Base-by-base conservation (phyloP, 2,888 invertebrate genomes). In the Lepidonotus clava region DNA sequence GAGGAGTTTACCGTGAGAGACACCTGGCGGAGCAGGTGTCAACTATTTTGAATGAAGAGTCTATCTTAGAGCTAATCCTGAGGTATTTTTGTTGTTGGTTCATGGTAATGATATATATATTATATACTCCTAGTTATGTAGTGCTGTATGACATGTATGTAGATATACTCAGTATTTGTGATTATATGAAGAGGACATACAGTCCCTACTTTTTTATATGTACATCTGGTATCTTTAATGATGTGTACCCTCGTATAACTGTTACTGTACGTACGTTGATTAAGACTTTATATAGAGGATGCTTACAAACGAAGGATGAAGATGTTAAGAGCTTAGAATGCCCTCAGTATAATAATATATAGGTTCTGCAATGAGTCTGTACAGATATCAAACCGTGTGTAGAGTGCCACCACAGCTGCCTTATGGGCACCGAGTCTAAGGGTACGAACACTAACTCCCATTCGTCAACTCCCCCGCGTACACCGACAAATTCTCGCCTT, bases 401-500 rank as follows among this genome's bases (percentile, higher is more conserved):
- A n/a, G n/a, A n/a, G n/a, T n/a, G n/a, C n/a, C 71, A 71, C 71
- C 71, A 71, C n/a, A 14, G 21, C 38, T 71, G 71, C 71, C 71
- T 71, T 71, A 71, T 71, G 14, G 71, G 71, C 71, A 71, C 71
- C 34, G 14, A 21, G 71, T 36, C 14, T 36, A 34, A n/a, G 11
- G 11, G 36, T 36, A 71, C 2, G 4, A n/a, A n/a, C n/a, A n/a
- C n/a, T n/a, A n/a, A n/a, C n/a, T n/a, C n/a, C n/a, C n/a, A n/a
- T n/a, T n/a, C n/a, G n/a, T n/a, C n/a, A n/a, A n/a, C n/a, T n/a
- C n/a, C n/a, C n/a, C n/a, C n/a, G n/a, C n/a, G n/a, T n/a, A n/a
- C n/a, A n/a, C n/a, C n/a, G n/a, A n/a, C n/a, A n/a, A n/a, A n/a
- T n/a, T n/a, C n/a, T n/a, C n/a, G n/a, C n/a, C n/a, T n/a, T n/a